Evolutionary conservation across 2,797 vertebrate genomes (phyloP).

Genomic region (Trichosurus vulpecula): DNA sequence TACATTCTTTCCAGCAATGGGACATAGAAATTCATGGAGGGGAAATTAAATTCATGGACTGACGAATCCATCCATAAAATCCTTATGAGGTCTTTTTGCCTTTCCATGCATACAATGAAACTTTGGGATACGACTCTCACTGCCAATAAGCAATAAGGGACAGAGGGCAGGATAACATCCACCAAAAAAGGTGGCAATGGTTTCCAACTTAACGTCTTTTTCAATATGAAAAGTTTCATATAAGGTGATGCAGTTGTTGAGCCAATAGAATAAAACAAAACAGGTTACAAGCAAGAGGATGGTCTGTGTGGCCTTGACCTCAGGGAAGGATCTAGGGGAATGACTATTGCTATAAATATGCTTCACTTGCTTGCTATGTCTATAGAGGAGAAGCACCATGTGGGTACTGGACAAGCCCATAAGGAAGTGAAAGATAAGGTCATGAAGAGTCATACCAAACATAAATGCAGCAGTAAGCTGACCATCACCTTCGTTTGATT

Average conservation of each 20-base stretch:
- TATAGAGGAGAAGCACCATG: neutral
- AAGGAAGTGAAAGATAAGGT: neutral
- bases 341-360: neutral
- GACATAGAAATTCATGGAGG: neutral
- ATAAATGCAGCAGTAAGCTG: neutral
- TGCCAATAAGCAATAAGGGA: neutral
- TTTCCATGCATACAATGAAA: neutral
- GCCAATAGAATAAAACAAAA: neutral
- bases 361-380: neutral
- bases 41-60: neutral
- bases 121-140: neutral
- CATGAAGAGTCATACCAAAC: neutral
- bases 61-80: neutral
- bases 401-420: neutral
- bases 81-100: neutral
- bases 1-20: neutral
- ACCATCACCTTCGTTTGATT: neutral
- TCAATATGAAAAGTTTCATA: neutral
- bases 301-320: neutral
- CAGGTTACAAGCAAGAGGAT: neutral
- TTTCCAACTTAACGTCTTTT: neutral
- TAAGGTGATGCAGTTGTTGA: neutral
- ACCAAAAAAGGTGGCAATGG: neutral
- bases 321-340: neutral
- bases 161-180: neutral